Percentiles rank a stretch among this genome's conserved stretches.
These are phyloP conservation scores for Pseudochirops cupreus DNA, from an alignment of 2,797 vertebrate species.

Conservation along the genomic window DNA sequence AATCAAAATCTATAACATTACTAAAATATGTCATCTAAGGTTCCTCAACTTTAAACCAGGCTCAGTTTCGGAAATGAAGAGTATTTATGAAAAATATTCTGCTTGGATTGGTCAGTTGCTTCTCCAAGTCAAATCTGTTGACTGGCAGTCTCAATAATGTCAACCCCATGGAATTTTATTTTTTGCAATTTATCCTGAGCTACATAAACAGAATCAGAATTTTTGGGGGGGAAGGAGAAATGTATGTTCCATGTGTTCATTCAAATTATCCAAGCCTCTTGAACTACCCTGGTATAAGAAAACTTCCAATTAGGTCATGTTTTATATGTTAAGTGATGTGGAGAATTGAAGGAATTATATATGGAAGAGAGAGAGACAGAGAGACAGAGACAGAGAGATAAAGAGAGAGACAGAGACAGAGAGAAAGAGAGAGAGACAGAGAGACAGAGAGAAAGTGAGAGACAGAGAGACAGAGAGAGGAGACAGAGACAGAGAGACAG, in stretches of 20 bases:
- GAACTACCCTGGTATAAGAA: neutral
- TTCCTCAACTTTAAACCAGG: neutral
- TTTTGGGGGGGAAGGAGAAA: neutral
- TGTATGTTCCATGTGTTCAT: slow-evolving; percentile 26
- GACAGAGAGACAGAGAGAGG: too few species aligned
- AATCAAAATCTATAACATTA: neutral
- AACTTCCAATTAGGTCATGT: neutral
- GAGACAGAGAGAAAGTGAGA: too few species aligned
- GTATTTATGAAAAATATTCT: neutral
- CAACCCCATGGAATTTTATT: neutral
- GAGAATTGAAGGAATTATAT: slow-evolving; percentile 12
- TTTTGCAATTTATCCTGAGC: neutral
- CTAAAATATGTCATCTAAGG: neutral
- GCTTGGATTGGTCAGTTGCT: neutral
- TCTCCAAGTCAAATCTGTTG: neutral
- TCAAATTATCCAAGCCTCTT: neutral
- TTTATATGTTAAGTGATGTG: slow-evolving; percentile 12
- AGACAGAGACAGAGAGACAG: too few species aligned
- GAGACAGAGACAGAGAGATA: too few species aligned
- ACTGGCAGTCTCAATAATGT: neutral
- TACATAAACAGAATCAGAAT: neutral
- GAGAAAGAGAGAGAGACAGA: too few species aligned
- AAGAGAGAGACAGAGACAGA: too few species aligned
- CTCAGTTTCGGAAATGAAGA: neutral
- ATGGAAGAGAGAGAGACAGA: too few species aligned